Base-by-base conservation (phyloP, 2,113 vertebrate genomes). In the Scortum barcoo region DNA sequence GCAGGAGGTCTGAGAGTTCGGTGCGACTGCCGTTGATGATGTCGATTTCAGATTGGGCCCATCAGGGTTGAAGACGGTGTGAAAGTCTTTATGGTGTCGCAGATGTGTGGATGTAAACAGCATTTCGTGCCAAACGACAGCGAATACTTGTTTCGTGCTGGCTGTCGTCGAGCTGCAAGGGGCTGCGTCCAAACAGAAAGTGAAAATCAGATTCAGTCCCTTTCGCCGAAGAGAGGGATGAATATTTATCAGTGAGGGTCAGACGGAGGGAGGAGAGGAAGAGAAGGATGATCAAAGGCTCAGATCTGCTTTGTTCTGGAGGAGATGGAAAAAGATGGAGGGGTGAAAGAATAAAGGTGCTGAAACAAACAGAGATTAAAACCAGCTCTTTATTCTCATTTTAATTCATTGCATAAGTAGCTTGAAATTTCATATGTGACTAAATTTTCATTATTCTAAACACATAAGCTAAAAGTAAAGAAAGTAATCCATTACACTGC, bases 231-330 rank as follows among this genome's bases (percentile, higher is more conserved):
- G 73, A 78, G 65, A 50, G 51, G 58, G 70, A 88, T 91, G 91
- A 91, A 93, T 93, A 93, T 91, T 93, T 84, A 93, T 93, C 72
- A 93, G 76, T 0, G 46, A 61, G 80, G 89, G 82, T 86, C 87
- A 86, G 82, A 76, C 7, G 11, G 61, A 80, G 82, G 79, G 84
- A 86, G 88, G 69, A 56, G 90, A 89, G 83, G 77, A 88, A 83
- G 89, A 88, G 72, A 84, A 63, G 20, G 63, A 88, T 68, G 88
- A 90, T 93, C 91, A 93, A 91, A 91, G 87, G 77, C 72, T 19
- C 26, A 58, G 72, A 76, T 85, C 77, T 65, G 78, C 90, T 93
- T 91, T 91, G 90, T 93, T 93, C 80, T 89, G n/a, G 22, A 60
- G 54, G 77, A 72, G 30, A 58, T 26, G 58, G 26, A 48, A 53